Base-by-base conservation (phyloP, 2,888 invertebrate genomes). In the Blastobasis adustella region DNA sequence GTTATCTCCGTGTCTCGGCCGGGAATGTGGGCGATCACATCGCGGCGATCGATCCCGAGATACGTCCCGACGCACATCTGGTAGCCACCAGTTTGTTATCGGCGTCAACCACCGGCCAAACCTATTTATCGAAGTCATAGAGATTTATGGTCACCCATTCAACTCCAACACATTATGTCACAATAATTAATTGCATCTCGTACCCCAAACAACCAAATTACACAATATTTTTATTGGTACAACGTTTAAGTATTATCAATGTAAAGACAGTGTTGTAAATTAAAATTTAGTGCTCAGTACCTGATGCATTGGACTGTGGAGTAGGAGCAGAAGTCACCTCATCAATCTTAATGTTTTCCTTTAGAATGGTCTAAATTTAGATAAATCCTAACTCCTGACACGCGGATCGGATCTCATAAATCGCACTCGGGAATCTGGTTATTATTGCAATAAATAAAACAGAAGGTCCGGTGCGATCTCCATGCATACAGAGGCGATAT, bases 401-500 rank as follows among this genome's bases (percentile, higher is more conserved):
- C 57, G 60, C 57, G 49, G 63, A 73, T 66, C 55, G 53, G 60
- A 56, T 23, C 23, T 23, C 23, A 75, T 81, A 81, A 82, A 82
- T 77, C 75, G 63, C 71, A 65, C 71, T 71, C 67, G 73, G 78
- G 82, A 81, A 83, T 84, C 82, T 76, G 82, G 81, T 81, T 78
- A 73, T 73, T 67, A 64, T 68, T 62, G 76, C 69, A 76, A 84
- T 85, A 85, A 84, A 85, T 85, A 83, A 84, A 75, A 74, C 67
- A 67, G 71, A 71, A 73, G 76, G 76, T 69, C 65, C 67, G 67
- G 63, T 65, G 67, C 66, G 73, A 77, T 76, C 70, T 76, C 69
- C 78, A 86, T 87, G 83, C 86, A 86, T 87, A 84, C 73, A 86
- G 72, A 73, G 73, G 76, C 75, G 69, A 75, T 73, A 82, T 86